phyloP scores from a whole-genome alignment of 2,888 invertebrate genomes.

The Blastobasis lacticolella region DNA sequence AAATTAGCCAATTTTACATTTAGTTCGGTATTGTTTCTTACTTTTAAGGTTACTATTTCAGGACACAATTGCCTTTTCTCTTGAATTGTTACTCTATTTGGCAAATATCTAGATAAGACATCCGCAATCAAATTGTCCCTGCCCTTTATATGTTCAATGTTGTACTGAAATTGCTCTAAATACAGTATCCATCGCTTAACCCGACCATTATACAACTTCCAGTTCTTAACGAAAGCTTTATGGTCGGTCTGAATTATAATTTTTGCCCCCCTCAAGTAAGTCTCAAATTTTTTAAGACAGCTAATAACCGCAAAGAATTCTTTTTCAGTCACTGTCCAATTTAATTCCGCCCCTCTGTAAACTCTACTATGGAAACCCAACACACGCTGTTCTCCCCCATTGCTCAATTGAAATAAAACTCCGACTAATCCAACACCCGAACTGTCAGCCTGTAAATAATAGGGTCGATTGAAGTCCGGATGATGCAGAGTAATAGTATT shows the following conservation, averaged over 20 bases:
- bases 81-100: neutral
- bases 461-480: slow-evolving; percentile 4
- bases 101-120: slow-evolving; percentile 20
- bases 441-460: slow-evolving; percentile 17
- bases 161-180: slow-evolving; percentile 21
- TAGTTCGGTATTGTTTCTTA: neutral
- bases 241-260: too few relatives aligned
- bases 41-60: neutral
- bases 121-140: slow-evolving; percentile 21
- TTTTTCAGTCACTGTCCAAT: slow-evolving; percentile 21
- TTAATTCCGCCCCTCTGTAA: slow-evolving; percentile 12
- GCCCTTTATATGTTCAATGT: slow-evolving; percentile 17
- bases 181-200: slow-evolving; percentile 20
- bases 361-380: slow-evolving; percentile 19
- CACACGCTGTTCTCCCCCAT: slow-evolving; percentile 6
- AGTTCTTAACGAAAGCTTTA: slow-evolving; percentile 18
- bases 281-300: slow-evolving; percentile 15
- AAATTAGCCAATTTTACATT: neutral
- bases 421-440: slow-evolving; percentile 17
- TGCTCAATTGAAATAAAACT: slow-evolving; percentile 10
- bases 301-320: slow-evolving; percentile 21
- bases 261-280: too few relatives aligned
- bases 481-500: slow-evolving; percentile 5
- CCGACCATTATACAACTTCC: slow-evolving; percentile 17
- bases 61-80: neutral